Conservation (phyloP, 2,797 vertebrate species). For the Paguma larvata region DNA sequence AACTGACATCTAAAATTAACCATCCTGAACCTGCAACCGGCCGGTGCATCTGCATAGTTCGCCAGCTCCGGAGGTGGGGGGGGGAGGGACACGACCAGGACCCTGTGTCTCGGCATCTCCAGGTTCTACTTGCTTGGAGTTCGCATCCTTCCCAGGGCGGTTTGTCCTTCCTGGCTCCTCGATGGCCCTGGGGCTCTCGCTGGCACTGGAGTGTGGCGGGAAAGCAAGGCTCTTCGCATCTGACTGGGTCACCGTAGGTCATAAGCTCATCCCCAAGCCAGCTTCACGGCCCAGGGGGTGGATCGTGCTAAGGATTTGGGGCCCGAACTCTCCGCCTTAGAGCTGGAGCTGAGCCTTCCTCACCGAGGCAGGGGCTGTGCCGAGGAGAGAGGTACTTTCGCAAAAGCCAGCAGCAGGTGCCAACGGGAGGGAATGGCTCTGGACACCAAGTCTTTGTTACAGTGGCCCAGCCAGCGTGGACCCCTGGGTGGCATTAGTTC, state of each 20-base stretch:
- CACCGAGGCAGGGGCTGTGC: accelerated
- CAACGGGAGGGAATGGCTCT: accelerated
- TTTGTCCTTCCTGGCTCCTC: neutral
- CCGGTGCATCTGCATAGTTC: neutral
- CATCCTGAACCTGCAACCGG: neutral
- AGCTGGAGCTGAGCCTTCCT: neutral
- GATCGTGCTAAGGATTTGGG: neutral
- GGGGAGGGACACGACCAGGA: neutral
- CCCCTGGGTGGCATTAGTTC: neutral
- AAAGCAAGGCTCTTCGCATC: neutral
- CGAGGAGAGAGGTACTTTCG: neutral
- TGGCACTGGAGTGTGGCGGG: neutral
- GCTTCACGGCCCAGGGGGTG: neutral
- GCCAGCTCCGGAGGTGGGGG: no score
- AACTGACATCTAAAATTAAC: neutral
- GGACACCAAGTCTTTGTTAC: accelerated
- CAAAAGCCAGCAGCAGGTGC: accelerated
- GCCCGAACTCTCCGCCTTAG: neutral
- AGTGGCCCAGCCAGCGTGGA: neutral
- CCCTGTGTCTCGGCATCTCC: neutral
- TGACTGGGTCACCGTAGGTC: accelerated
- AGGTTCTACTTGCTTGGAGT: neutral
- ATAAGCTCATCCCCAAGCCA: neutral
- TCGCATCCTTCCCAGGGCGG: neutral
- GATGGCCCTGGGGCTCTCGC: neutral